These are phyloP conservation scores for Pangasius sanitwongsei DNA, from an alignment of 2,797 vertebrate genomes.

Conservation along the genomic window DNA sequence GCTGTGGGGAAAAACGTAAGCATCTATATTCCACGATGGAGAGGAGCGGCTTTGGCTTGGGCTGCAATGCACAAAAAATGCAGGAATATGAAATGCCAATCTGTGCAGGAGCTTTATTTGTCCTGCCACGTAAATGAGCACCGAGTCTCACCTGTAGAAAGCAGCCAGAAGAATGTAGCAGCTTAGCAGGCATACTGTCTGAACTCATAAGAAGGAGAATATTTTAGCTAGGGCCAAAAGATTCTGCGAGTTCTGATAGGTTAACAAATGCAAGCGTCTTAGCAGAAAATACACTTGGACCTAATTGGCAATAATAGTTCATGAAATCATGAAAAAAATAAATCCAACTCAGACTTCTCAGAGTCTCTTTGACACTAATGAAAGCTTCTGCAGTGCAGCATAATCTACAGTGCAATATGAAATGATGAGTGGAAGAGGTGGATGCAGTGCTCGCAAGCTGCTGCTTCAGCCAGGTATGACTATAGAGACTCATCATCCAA, in stretches of 20 bases:
- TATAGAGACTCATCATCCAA: conserved; percentile 54
- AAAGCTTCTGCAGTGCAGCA: conserved; percentile 30
- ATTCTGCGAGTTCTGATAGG: not conserved
- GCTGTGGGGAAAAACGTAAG: conserved; percentile 43
- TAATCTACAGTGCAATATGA: conserved; percentile 26
- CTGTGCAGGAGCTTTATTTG: conserved; percentile 22
- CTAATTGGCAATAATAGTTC: conserved; percentile 5
- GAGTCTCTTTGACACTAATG: conserved; percentile 7
- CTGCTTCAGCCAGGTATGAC: conserved; percentile 7
- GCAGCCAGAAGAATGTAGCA: conserved; percentile 30
- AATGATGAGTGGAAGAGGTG: conserved; percentile 24
- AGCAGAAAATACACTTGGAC: conserved; percentile 15
- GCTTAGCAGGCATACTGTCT: not conserved
- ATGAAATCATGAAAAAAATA: not conserved
- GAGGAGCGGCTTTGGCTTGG: conserved; percentile 49
- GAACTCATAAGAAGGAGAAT: not conserved
- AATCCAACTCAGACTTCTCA: not conserved
- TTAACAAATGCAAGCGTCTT: conserved; percentile 5
- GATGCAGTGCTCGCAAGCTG: conserved; percentile 36
- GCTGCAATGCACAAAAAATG: conserved; percentile 45
- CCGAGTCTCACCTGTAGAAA: conserved; percentile 13
- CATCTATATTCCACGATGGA: conserved; percentile 50
- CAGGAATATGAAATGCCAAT: conserved; percentile 29
- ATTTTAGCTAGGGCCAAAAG: not conserved
- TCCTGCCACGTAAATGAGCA: conserved; percentile 22